Base-by-base conservation (phyloP, 2,888 invertebrate species). In the Escarpia spicata region DNA sequence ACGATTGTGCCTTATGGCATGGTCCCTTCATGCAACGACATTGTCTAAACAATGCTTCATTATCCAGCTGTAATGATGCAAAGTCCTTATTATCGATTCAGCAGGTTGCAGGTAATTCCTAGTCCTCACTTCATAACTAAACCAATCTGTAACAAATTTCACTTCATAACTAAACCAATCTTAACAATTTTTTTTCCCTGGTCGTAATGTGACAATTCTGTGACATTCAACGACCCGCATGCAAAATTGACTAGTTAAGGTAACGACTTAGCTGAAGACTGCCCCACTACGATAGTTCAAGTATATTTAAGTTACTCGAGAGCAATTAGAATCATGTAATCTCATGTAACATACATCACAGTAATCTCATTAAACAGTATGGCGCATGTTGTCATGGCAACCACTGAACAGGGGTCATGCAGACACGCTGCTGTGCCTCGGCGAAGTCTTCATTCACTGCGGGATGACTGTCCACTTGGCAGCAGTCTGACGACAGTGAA, bases 261-360 rank as follows among this genome's bases (percentile, higher is more conserved):
- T 75, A 26, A 75, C 75, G 26, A 75, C 75, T 75, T 75, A n/a
- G 75, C 75, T 75, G 75, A 75, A 75, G 19, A 26, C 75, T 15
- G 19, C 75, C n/a, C 75, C 75, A 75, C 19, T 75, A n/a, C 19
- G 19, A 75, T 75, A 75, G 75, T 19, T 26, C 0, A 6, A 75
- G 75, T 19, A 75, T 75, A 75, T 75, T 19, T 26, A 26, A 75
- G 75, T 3, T 26, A 75, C 75, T 75, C 75, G 9, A 9, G 15
- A 52, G 52, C 15, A 52, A 37, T 37, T 37, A 75, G 26, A 75
- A 75, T 75, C 75, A 75, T 75, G 75, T 75, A 75, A 75, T 75
- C n/a, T 75, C 75, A 75, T 75, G 75, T 26, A 75, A 75, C 75
- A 75, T 75, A 75, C 75, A 75, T 75, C n/a, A 75, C 75, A 75